Evolutionary conservation across 2,888 invertebrate genomes (phyloP).

Genomic region (Hoplodrina blanda): DNA sequence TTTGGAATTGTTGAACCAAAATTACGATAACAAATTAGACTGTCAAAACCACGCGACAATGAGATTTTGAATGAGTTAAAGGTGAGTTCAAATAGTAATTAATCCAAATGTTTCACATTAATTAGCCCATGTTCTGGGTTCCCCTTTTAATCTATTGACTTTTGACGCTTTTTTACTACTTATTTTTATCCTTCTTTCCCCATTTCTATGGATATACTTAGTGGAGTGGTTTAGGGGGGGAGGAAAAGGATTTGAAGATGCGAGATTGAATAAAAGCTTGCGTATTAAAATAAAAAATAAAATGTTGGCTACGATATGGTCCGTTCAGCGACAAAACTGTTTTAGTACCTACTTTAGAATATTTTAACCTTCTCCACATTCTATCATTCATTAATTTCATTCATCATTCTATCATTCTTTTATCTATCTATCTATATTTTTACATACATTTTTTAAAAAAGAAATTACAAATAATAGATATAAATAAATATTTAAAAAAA

Average conservation of each 20-base stretch:
- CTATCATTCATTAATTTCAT: too few relatives aligned
- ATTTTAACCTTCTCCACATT: too few relatives aligned
- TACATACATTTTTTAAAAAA: too few relatives aligned
- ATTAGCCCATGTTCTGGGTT: slow-evolving; percentile 63
- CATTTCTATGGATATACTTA: slow-evolving; percentile 18
- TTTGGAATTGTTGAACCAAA: too few relatives aligned
- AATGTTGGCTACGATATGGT: background rate
- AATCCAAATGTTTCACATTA: slow-evolving; percentile 63
- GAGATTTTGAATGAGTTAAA: slow-evolving; percentile 2
- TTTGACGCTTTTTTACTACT: slow-evolving; percentile 48
- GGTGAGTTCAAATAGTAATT: slow-evolving; percentile 56
- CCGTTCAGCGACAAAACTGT: too few relatives aligned
- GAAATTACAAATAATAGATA: too few relatives aligned
- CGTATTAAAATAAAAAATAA: background rate
- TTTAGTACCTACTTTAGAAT: too few relatives aligned
- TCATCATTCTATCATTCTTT: too few relatives aligned
- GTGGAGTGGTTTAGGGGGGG: slow-evolving; percentile 9
- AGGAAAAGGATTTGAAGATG: background rate
- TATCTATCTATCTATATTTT: too few relatives aligned
- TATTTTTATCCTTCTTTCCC: slow-evolving; percentile 31
- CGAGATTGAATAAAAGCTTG: background rate
- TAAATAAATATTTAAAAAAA: too few relatives aligned
- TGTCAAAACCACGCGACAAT: too few relatives aligned
- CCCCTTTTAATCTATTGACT: slow-evolving; percentile 66
- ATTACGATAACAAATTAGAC: too few relatives aligned